Conservation (phyloP, 2,797 vertebrate species). For the Cottoperca gobio region DNA sequence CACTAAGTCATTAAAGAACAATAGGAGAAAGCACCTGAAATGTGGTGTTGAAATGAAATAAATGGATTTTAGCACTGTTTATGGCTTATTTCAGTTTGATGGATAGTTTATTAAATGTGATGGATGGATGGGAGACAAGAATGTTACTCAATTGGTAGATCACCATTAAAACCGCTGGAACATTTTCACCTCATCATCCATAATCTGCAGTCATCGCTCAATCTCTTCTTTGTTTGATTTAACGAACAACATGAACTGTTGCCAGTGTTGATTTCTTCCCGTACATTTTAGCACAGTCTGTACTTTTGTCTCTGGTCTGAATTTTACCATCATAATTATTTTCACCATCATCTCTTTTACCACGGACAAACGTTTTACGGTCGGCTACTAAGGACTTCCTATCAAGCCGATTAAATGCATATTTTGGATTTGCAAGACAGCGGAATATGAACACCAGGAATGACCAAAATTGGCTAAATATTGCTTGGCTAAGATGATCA, state of each 20-base stretch:
- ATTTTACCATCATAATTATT: not conserved
- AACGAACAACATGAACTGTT: not conserved
- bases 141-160: slow-evolving; percentile 7
- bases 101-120: slow-evolving; percentile 15
- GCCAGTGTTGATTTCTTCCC: not conserved
- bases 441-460: not conserved
- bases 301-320: not conserved
- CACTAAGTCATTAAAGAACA: not conserved
- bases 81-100: slow-evolving; percentile 4
- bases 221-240: not conserved
- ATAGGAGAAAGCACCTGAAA: not conserved
- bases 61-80: not conserved
- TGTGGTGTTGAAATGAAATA: not conserved
- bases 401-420: not conserved
- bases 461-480: not conserved
- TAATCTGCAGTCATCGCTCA: not conserved
- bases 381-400: not conserved
- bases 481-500: not conserved
- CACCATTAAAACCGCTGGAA: slow-evolving; percentile 4
- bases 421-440: slow-evolving; percentile 5
- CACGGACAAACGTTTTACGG: not conserved
- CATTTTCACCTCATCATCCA: slow-evolving; percentile 14
- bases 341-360: not conserved
- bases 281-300: not conserved
- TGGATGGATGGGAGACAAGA: not conserved